Conservation (phyloP, 2,888 invertebrate genomes). For the Orthosia gothica region DNA sequence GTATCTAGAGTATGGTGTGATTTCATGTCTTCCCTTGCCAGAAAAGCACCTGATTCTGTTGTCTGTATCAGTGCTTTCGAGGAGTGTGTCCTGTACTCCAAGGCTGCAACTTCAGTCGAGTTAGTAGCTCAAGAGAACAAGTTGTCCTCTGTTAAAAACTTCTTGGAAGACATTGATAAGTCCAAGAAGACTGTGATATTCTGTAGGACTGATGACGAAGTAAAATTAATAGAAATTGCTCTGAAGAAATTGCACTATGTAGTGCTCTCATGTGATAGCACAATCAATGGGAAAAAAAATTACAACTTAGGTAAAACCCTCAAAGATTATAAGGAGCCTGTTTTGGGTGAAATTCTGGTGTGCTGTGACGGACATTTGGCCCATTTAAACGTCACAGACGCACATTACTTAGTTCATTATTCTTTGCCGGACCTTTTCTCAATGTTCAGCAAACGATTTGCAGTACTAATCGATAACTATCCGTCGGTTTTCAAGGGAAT, state of each 20-base stretch:
- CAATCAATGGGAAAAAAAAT: constrained; percentile 84
- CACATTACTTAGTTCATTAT: constrained; percentile 94
- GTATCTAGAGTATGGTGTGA: constrained; percentile 93
- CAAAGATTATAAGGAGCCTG: constrained; percentile 83
- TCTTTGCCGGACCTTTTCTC: constrained; percentile 93
- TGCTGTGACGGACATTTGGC: constrained; percentile 93
- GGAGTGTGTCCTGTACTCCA: constrained; percentile 94
- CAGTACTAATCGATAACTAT: constrained; percentile 93
- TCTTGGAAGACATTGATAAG: constrained; percentile 86
- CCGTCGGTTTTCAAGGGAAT: constrained; percentile 80
- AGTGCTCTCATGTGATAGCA: constrained; percentile 80
- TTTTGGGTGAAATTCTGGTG: constrained; percentile 90
- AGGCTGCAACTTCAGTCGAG: constrained; percentile 82
- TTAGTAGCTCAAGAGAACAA: constrained; percentile 86
- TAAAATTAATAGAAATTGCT: constrained; percentile 82
- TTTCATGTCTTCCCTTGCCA: constrained; percentile 90
- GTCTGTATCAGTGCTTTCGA: constrained; percentile 94
- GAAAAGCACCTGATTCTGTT: constrained; percentile 91
- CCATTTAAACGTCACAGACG: constrained; percentile 93
- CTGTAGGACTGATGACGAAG: constrained; percentile 91
- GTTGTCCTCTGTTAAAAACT: constrained; percentile 83
- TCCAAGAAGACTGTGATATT: constrained; percentile 92
- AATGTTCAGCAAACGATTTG: constrained; percentile 93
- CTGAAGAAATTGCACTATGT: constrained; percentile 73
- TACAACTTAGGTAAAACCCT: constrained; percentile 83